Evolutionary conservation across 2,113 vertebrate genomes (phyloP).

Genomic region (Myrmecophaga tridactyla): DNA sequence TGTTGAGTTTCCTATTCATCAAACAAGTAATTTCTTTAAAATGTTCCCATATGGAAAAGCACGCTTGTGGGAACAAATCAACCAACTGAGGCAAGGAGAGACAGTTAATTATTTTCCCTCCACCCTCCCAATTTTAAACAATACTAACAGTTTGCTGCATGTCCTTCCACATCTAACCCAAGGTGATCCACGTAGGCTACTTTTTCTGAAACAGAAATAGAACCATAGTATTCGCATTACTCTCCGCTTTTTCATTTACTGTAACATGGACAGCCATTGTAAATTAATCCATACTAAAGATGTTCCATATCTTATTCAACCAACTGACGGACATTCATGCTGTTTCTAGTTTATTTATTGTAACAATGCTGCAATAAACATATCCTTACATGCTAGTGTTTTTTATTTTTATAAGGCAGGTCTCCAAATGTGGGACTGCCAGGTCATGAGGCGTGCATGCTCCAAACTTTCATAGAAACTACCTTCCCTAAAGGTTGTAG

Average conservation of each 20-base stretch:
- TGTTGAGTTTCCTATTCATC: background rate
- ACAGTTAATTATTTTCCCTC: background rate
- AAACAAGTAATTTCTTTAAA: background rate
- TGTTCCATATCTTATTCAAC: background rate
- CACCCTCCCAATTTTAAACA: conserved; percentile 2
- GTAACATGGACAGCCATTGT: background rate
- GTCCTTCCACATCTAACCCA: background rate
- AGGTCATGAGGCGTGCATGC: background rate
- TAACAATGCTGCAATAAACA: background rate
- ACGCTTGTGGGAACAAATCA: background rate
- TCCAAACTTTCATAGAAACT: background rate
- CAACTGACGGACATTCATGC: background rate
- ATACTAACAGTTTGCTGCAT: background rate
- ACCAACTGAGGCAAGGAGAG: background rate
- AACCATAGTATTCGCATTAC: background rate
- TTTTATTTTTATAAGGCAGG: background rate
- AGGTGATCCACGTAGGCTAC: background rate
- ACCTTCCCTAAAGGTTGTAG: background rate
- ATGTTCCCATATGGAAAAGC: conserved; percentile 1
- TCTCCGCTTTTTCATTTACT: background rate
- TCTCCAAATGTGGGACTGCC: background rate
- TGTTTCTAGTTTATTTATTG: conserved; percentile 6
- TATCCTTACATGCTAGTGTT: background rate
- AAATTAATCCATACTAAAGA: background rate
- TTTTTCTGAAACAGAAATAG: conserved; percentile 1